Conservation (phyloP, 1,140 invertebrate species). For the Parasteatoda tepidariorum region DNA sequence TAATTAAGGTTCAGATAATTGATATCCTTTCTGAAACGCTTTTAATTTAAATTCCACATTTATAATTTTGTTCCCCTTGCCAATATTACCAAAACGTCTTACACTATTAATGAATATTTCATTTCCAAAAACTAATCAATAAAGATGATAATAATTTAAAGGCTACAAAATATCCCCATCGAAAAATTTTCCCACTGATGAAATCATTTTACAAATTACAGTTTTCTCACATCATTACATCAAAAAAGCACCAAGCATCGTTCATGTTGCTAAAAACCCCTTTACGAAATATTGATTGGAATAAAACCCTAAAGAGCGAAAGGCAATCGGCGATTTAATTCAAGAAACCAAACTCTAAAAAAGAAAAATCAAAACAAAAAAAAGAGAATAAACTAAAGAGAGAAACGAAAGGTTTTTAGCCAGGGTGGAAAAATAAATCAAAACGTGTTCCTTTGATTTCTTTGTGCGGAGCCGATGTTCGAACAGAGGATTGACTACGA, state of each 20-base stretch:
- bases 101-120: no score
- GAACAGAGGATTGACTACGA: constrained; percentile 50
- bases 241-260: background rate
- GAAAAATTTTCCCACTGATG: no score
- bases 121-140: no score
- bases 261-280: background rate
- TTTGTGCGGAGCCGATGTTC: constrained; percentile 36
- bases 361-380: background rate
- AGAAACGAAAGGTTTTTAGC: background rate
- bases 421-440: constrained; percentile 24
- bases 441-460: constrained; percentile 53
- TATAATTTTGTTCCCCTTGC: no score
- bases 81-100: no score
- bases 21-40: no score
- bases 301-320: background rate
- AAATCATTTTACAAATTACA: background rate
- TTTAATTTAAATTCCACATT: no score
- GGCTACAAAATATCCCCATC: no score
- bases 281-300: background rate
- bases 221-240: background rate
- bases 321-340: background rate
- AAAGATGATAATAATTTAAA: no score
- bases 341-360: background rate
- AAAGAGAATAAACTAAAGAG: background rate
- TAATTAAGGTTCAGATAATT: no score